phyloP scores from a whole-genome alignment of 2,888 invertebrate genomes.

The Cerastis leucographa region DNA sequence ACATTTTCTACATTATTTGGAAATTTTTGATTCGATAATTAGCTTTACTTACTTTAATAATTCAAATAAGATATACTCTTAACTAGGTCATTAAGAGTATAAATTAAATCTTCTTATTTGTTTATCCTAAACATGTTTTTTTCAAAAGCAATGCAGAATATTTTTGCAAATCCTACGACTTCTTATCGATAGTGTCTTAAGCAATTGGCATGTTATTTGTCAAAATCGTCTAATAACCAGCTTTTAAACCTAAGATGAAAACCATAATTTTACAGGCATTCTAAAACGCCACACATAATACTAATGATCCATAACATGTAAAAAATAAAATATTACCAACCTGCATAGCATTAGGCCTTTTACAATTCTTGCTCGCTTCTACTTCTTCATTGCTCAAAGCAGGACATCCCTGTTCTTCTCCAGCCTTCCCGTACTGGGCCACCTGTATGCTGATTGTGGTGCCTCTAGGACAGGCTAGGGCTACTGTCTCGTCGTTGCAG shows the following conservation, averaged over 20 bases:
- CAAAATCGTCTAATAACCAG: too few species aligned
- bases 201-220: too few species aligned
- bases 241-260: too few species aligned
- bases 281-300: background rate
- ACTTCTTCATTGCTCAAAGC: conserved; percentile 48
- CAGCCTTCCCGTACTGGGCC: conserved; percentile 95
- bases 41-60: background rate
- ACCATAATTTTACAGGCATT: background rate
- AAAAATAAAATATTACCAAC: too few species aligned
- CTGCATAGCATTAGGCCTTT: conserved; percentile 93
- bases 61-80: background rate
- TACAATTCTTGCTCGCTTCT: conserved; percentile 62
- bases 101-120: too few species aligned
- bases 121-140: too few species aligned
- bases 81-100: too few species aligned
- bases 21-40: background rate
- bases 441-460: conserved; percentile 97
- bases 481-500: conserved; percentile 96
- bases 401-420: conserved; percentile 82
- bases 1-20: background rate
- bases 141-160: too few species aligned
- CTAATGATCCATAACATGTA: conserved; percentile 73
- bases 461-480: conserved; percentile 96
- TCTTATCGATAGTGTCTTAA: background rate
- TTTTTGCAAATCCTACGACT: background rate